A percentile compares a stretch with the other conserved stretches of the same genome.
Conservation (phyloP, 1,140 invertebrate species). For the Bombus turneri region DNA sequence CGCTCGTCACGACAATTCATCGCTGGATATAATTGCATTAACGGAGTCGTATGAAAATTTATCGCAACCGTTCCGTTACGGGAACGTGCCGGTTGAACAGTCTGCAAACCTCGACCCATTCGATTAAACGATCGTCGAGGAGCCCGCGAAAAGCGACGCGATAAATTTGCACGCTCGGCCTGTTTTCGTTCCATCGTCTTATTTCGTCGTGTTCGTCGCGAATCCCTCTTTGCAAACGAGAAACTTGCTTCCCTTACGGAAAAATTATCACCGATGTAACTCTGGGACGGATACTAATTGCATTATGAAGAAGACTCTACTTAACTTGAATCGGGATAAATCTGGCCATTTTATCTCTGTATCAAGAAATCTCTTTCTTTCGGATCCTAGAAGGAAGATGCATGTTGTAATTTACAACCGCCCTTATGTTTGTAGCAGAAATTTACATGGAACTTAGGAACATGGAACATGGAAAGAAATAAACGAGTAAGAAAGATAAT, state of each 20-base stretch:
- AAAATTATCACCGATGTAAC: neutral
- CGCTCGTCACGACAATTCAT: neutral
- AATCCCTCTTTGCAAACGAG: neutral
- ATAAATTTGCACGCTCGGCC: slow-evolving; percentile 18
- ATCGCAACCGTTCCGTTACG: slow-evolving; percentile 15
- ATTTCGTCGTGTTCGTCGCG: neutral
- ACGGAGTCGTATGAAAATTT: slow-evolving; percentile 3
- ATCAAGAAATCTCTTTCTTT: neutral
- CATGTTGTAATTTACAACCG: neutral
- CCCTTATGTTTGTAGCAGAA: no score
- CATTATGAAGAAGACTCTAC: neutral
- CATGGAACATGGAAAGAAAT: no score
- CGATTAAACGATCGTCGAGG: slow-evolving; percentile 27
- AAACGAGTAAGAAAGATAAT: no score
- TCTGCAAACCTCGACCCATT: slow-evolving; percentile 12
- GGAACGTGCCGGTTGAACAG: neutral
- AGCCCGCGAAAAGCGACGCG: neutral
- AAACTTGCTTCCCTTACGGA: neutral
- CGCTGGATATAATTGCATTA: slow-evolving; percentile 13
- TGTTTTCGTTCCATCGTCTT: slow-evolving; percentile 15
- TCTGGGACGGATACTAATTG: neutral
- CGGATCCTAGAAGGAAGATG: neutral
- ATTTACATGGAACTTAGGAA: no score
- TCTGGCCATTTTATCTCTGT: neutral
- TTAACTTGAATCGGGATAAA: neutral